These are phyloP conservation scores for Plutomurus gul DNA, from an alignment of 1,140 invertebrate species.

Conservation along the genomic window DNA sequence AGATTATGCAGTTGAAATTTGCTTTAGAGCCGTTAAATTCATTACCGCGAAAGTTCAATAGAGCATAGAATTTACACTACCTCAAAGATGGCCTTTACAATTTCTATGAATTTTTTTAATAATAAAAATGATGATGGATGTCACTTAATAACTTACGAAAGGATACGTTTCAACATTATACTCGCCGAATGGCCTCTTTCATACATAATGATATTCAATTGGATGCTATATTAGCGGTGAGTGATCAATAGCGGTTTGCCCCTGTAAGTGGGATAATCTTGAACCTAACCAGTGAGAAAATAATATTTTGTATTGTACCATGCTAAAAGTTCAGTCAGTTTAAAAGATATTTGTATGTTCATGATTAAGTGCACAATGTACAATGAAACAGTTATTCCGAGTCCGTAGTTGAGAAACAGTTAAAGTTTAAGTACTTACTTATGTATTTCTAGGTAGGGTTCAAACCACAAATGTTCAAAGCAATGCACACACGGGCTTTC, in stretches of 20 bases:
- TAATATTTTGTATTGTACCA: background rate
- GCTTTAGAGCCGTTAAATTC: too few species aligned
- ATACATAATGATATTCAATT: background rate
- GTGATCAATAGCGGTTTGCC: background rate
- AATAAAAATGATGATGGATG: background rate
- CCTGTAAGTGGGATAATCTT: background rate
- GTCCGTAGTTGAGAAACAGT: too few species aligned
- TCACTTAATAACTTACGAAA: too few species aligned
- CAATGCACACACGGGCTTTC: slow-evolving; percentile 3
- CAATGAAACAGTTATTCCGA: too few species aligned
- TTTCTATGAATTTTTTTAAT: background rate
- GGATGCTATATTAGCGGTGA: background rate
- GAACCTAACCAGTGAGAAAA: background rate
- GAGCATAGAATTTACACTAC: slow-evolving; percentile 4
- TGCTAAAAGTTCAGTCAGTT: slow-evolving; percentile 10
- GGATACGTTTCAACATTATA: background rate
- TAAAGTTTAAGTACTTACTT: too few species aligned
- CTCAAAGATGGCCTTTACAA: slow-evolving; percentile 7
- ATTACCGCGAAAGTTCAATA: too few species aligned
- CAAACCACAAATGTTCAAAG: slow-evolving; percentile 27
- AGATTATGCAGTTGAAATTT: too few species aligned
- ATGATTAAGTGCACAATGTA: too few species aligned
- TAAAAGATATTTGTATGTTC: background rate
- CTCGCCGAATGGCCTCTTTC: background rate
- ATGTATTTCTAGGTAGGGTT: slow-evolving; percentile 13